A percentile compares a stretch with the other conserved stretches of the same genome.
phyloP scores from a whole-genome alignment of 2,888 invertebrate species.

The Tipula vernalis region DNA sequence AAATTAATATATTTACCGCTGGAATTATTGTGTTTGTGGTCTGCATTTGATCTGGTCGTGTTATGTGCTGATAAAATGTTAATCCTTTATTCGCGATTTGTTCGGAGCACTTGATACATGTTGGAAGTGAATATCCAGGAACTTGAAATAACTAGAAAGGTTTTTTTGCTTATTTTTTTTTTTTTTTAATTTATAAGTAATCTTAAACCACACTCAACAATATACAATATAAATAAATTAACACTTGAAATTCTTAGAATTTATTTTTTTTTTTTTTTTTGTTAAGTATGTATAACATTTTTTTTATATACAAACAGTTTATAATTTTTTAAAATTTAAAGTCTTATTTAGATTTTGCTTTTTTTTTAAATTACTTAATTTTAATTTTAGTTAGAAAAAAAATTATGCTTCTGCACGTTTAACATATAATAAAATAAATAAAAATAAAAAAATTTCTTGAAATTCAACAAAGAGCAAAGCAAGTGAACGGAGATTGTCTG shows the following conservation, averaged over 20 bases:
- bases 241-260: neutral
- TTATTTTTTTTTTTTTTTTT: neutral
- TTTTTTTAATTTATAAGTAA: neutral
- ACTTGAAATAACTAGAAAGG: slow-evolving; percentile 29
- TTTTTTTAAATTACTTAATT: neutral
- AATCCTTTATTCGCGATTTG: slow-evolving; percentile 32
- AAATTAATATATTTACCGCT: slow-evolving; percentile 15
- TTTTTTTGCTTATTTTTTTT: neutral
- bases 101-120: slow-evolving; percentile 36
- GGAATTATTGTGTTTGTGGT: slow-evolving; percentile 16
- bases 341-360: neutral
- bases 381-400: neutral
- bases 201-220: neutral
- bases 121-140: slow-evolving; percentile 35
- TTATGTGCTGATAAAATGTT: slow-evolving; percentile 27
- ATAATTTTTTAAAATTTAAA: neutral
- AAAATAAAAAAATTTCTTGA: neutral
- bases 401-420: neutral
- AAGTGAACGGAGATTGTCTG: neutral
- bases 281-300: neutral
- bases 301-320: neutral
- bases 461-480: neutral
- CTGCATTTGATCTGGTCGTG: slow-evolving; percentile 22
- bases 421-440: neutral
- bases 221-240: neutral